phyloP scores from a whole-genome alignment of 2,113 vertebrate species.

The Pachycephala philippinensis region DNA sequence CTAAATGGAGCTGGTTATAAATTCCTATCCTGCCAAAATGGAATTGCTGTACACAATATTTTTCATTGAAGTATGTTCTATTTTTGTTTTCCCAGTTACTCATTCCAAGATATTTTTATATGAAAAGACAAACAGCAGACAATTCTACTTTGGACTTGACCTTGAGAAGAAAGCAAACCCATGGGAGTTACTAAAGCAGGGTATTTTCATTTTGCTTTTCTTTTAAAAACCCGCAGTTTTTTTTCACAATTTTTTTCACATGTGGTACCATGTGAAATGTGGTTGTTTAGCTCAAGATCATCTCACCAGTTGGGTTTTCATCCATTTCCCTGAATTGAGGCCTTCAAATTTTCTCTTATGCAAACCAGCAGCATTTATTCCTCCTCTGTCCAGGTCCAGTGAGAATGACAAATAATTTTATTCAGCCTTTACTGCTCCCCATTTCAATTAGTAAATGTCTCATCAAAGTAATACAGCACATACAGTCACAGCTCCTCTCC shows the following conservation, averaged over 20 bases:
- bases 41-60: not conserved
- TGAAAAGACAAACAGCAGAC: not conserved
- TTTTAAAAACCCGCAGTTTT: not conserved
- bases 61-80: not conserved
- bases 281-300: not conserved
- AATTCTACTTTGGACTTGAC: not conserved
- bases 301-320: not conserved
- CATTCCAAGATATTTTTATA: not conserved
- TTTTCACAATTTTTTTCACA: too few relatives aligned
- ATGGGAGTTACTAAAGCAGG: not conserved
- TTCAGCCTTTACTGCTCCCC: not conserved
- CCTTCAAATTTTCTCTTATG: not conserved
- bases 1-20: conserved; percentile 22
- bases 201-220: not conserved
- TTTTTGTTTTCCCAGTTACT: not conserved
- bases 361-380: not conserved
- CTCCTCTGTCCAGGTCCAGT: not conserved
- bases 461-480: not conserved
- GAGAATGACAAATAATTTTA: not conserved
- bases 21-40: not conserved
- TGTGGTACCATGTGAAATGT: not conserved
- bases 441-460: not conserved
- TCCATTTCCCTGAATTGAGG: not conserved
- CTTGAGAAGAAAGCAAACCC: not conserved
- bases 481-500: not conserved